Percentiles rank a stretch among this genome's conserved stretches.
Evolutionary conservation across 2,797 vertebrate species (phyloP).

Genomic region (Hyperoplus lanceolatus): DNA sequence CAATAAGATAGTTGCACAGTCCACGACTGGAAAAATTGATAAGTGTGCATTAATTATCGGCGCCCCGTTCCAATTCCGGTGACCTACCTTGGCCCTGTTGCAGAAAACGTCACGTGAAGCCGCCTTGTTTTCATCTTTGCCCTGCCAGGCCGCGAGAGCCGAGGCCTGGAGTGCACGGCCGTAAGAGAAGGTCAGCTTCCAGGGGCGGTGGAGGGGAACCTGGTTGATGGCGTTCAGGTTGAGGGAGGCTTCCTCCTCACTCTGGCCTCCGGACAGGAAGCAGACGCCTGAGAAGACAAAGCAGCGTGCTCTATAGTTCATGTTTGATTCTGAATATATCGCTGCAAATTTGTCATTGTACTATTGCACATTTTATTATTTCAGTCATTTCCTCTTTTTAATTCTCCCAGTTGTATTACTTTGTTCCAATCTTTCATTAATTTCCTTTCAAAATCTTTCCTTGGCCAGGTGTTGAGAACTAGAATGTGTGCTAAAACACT

Average conservation of each 20-base stretch:
- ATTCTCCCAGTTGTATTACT: too few relatives aligned
- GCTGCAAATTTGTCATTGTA: too few relatives aligned
- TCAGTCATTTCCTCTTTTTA: too few relatives aligned
- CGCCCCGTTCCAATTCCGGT: not conserved
- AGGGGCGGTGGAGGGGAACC: conserved; percentile 90
- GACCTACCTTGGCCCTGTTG: conserved; percentile 90
- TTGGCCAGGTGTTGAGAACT: too few relatives aligned
- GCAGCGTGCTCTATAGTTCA: not conserved
- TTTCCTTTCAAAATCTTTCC: too few relatives aligned
- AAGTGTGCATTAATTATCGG: not conserved
- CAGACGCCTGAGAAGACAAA: conserved; percentile 89
- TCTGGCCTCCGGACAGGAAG: conserved; percentile 98
- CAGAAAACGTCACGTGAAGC: conserved; percentile 91
- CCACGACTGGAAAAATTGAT: conserved; percentile 12
- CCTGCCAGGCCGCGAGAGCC: conserved; percentile 92
- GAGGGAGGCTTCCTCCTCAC: conserved; percentile 96
- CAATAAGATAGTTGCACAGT: conserved; percentile 13
- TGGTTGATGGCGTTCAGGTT: conserved; percentile 97
- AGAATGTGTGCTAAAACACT: too few relatives aligned
- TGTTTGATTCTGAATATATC: too few relatives aligned
- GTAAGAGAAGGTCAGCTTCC: conserved; percentile 97
- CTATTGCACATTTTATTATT: too few relatives aligned
- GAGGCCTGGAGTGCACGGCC: conserved; percentile 97
- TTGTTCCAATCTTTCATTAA: too few relatives aligned
- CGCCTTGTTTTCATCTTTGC: conserved; percentile 90